These are phyloP conservation scores for Polymixis flavicincta DNA, from an alignment of 2,888 invertebrate species.

Conservation along the genomic window DNA sequence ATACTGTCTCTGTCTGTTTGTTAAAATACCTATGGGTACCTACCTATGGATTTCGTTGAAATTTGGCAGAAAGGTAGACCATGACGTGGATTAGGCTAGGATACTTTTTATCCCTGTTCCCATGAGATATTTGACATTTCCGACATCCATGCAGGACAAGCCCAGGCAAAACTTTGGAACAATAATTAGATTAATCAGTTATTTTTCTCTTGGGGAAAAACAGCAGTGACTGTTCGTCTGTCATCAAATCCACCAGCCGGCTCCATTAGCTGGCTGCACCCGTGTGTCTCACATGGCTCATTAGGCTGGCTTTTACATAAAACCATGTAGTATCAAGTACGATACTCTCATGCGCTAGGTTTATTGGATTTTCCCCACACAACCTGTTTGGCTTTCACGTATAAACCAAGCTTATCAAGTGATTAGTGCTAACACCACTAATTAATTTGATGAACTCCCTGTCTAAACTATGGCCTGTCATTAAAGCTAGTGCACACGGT, in stretches of 20 bases:
- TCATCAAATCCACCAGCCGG: background rate
- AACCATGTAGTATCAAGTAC: background rate
- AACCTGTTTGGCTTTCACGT: constrained; percentile 25
- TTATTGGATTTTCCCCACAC: constrained; percentile 20
- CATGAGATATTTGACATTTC: background rate
- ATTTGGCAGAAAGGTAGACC: background rate
- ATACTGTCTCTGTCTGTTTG: background rate
- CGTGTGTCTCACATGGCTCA: background rate
- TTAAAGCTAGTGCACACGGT: background rate
- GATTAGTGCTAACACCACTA: constrained; percentile 32
- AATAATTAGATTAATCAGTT: too few species aligned
- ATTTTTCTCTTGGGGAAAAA: too few species aligned
- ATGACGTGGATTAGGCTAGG: background rate
- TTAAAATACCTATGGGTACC: too few species aligned
- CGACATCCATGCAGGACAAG: background rate
- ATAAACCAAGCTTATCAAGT: constrained; percentile 25
- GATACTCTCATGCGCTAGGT: background rate
- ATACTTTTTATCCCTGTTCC: background rate
- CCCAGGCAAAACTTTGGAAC: background rate
- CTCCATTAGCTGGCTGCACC: too few species aligned
- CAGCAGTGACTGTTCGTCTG: background rate
- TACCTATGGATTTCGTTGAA: background rate
- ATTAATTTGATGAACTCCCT: constrained; percentile 35
- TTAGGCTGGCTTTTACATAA: background rate
- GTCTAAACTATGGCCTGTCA: background rate